phyloP scores from a whole-genome alignment of 1,140 invertebrate species.

The Platyscapa corneri region DNA sequence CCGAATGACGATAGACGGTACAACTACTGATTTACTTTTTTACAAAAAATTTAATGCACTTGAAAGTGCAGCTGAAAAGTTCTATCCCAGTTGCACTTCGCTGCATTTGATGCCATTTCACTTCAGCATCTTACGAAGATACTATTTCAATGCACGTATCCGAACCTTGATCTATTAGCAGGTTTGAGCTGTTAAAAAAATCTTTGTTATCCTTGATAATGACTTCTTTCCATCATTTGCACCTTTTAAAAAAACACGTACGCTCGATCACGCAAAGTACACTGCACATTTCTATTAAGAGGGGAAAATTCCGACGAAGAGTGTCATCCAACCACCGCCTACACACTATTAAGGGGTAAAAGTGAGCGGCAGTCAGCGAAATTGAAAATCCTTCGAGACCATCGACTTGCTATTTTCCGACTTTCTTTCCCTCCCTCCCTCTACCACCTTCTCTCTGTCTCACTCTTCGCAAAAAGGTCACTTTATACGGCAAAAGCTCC shows the following conservation, averaged over 20 bases:
- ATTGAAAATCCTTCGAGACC: conserved; percentile 41
- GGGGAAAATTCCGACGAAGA: background rate
- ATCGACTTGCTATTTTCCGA: conserved; percentile 12
- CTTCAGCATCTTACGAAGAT: too few species aligned
- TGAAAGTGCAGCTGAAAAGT: too few species aligned
- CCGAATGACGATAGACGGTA: too few species aligned
- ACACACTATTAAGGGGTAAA: background rate
- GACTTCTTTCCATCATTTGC: background rate
- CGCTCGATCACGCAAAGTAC: conserved; percentile 30
- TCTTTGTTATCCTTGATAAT: background rate
- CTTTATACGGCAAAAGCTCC: conserved; percentile 5
- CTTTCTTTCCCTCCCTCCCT: too few species aligned
- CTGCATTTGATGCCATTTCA: too few species aligned
- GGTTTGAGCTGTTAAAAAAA: background rate
- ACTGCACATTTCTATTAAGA: background rate
- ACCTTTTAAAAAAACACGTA: background rate
- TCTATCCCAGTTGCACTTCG: too few species aligned
- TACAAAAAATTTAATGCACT: too few species aligned
- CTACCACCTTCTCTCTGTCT: background rate
- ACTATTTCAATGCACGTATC: background rate
- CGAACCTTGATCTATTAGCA: background rate
- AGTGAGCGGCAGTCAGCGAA: conserved; percentile 24
- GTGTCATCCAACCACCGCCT: background rate
- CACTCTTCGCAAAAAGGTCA: background rate
- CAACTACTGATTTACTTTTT: too few species aligned